Base-by-base conservation (phyloP, 2,797 vertebrate genomes). In the Gephyroberyx darwinii region DNA sequence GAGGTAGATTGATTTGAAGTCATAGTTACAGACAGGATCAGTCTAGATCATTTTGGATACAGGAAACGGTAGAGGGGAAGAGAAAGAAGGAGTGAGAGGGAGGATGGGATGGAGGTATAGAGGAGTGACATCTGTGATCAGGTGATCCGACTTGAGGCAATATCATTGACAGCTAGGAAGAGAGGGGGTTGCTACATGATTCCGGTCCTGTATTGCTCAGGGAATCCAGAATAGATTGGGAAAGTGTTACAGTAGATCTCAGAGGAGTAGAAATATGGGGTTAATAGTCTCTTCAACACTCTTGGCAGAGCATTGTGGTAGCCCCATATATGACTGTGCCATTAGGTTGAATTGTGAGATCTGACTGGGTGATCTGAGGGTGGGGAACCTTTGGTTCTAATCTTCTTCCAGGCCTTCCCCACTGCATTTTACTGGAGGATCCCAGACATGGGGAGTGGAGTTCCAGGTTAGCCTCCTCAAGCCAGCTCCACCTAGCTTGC, bases 1-100 rank as follows among this genome's bases (percentile, higher is more conserved):
- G 93, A 95, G 96, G 91, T 92, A 98, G 96, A 96, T 98, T 96
- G 95, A 97, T 97, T 96, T 95, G 94, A 94, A 94, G 92, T 95
- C 92, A 88, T 91, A 93, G 94, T 95, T 93, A 93, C 92, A 94
- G 94, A 92, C 84, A 75, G 77, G 81, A 84, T 69, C 66, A 76
- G 79, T 85, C 85, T 66, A 67, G 69, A 81, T 82, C 57, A 48
- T 80, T 92, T 93, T 92, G 83, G 80, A 92, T 91, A 92, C 72
- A 83, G 90, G 82, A 68, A 85, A 84, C 41, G 39, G 68, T 37
- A 75, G 45, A 90, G 71, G 78, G 77, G 70, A 71, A 80, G 64
- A 75, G 64, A 59, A 51, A 47, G 69, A 75, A 79, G 65, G 6
- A 19, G 1, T 30, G 52, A 65, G 59, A 56, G 69, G 72, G 69